Percentiles rank a stretch among this genome's conserved stretches.
These are phyloP conservation scores for Anoura caudifer DNA, from an alignment of 2,113 vertebrate genomes.

Conservation along the genomic window DNA sequence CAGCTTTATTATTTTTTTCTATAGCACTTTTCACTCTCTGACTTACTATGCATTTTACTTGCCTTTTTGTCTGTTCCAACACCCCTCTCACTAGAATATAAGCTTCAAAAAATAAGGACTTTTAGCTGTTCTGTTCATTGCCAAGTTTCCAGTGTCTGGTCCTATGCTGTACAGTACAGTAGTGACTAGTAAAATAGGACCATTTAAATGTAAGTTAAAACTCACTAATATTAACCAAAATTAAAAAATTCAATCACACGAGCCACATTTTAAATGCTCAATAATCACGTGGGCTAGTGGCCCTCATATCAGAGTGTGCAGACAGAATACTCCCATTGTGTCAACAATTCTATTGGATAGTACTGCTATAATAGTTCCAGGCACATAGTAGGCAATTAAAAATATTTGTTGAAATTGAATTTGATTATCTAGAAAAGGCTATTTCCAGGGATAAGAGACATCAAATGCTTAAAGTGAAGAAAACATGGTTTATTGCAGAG, in stretches of 20 bases:
- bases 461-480: not conserved
- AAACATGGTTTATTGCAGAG: not conserved
- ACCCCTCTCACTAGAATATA: not conserved
- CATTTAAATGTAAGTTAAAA: conserved; percentile 19
- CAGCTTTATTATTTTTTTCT: not conserved
- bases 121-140: not conserved
- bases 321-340: not conserved
- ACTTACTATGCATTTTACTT: not conserved
- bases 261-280: not conserved
- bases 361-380: not conserved
- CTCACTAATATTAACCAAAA: conserved; percentile 15
- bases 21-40: not conserved
- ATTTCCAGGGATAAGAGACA: not conserved
- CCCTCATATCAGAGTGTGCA: not conserved
- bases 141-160: not conserved
- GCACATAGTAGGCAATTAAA: not conserved
- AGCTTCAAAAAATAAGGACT: not conserved
- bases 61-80: not conserved
- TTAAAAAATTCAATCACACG: not conserved
- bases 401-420: conserved; percentile 15
- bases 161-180: no score
- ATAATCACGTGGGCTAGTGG: not conserved
- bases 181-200: not conserved
- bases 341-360: not conserved
- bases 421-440: not conserved